phyloP scores from a whole-genome alignment of 2,113 vertebrate species.

The Tympanuchus pallidicinctus region DNA sequence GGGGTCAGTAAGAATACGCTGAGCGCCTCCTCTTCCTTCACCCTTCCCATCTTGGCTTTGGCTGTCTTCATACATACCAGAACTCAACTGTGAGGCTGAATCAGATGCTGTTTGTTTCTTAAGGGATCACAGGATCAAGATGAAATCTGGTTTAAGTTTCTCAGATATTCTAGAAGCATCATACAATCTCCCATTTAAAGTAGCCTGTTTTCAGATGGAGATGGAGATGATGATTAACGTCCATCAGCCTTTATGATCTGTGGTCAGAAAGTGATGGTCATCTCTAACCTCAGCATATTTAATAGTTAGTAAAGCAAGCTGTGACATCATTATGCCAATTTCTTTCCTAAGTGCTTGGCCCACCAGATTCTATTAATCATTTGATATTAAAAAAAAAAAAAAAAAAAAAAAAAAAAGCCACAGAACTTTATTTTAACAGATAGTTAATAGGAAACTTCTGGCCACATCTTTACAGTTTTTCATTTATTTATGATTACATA shows the following conservation, averaged over 20 bases:
- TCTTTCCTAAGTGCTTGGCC: not conserved
- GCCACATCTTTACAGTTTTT: not conserved
- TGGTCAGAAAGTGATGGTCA: not conserved
- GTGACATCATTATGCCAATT: not conserved
- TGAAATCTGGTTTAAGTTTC: not conserved
- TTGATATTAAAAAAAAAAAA: not conserved
- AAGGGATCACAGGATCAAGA: not conserved
- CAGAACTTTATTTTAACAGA: not conserved
- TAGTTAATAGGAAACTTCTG: not conserved
- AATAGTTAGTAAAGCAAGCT: fast-evolving
- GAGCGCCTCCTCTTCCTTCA: not conserved
- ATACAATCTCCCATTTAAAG: not conserved
- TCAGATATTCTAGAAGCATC: not conserved
- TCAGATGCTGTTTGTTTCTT: not conserved
- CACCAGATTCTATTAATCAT: not conserved
- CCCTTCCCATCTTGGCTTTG: not conserved
- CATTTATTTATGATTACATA: not conserved
- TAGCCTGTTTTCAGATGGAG: not conserved
- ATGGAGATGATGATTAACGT: not conserved
- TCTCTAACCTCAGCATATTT: not conserved
- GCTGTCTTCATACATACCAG: not conserved
- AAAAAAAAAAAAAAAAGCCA: not conserved
- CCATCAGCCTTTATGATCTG: not conserved
- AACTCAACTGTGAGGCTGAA: not conserved
- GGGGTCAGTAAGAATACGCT: not conserved